Evolutionary conservation across 2,113 vertebrate genomes (phyloP).

Genomic region (Parotia lawesii): DNA sequence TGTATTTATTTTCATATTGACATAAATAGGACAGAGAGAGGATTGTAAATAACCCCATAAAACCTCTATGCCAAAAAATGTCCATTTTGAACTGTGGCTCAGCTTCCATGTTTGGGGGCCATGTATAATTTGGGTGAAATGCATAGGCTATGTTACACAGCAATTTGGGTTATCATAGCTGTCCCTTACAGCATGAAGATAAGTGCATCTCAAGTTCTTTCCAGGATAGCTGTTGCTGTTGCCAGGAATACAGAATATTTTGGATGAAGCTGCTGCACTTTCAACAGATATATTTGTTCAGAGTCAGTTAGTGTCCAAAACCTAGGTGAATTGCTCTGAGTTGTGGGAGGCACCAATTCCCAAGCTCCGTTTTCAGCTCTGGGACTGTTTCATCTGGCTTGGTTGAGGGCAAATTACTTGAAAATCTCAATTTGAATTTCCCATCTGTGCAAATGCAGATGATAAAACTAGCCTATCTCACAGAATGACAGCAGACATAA

Average conservation of each 20-base stretch:
- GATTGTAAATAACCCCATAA: neutral
- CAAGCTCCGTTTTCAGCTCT: neutral
- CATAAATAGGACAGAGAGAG: neutral
- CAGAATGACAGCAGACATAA: neutral
- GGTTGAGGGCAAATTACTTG: neutral
- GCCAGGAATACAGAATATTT: neutral
- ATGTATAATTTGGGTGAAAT: neutral
- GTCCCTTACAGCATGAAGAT: neutral
- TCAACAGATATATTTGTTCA: neutral
- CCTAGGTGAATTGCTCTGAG: neutral
- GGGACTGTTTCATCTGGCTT: neutral
- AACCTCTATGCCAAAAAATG: neutral
- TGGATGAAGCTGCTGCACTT: neutral
- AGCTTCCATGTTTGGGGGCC: neutral
- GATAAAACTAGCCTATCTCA: neutral
- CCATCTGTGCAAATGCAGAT: slow-evolving; percentile 20
- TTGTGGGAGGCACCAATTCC: neutral
- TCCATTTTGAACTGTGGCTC: neutral
- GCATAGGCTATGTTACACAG: neutral
- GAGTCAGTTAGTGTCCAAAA: neutral
- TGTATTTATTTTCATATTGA: neutral
- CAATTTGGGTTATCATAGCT: neutral
- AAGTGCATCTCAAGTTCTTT: neutral
- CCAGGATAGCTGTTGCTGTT: neutral
- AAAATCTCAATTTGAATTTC: neutral